Evolutionary conservation across 1,140 invertebrate genomes (phyloP).

Genomic region (Tetraneura akinire): DNA sequence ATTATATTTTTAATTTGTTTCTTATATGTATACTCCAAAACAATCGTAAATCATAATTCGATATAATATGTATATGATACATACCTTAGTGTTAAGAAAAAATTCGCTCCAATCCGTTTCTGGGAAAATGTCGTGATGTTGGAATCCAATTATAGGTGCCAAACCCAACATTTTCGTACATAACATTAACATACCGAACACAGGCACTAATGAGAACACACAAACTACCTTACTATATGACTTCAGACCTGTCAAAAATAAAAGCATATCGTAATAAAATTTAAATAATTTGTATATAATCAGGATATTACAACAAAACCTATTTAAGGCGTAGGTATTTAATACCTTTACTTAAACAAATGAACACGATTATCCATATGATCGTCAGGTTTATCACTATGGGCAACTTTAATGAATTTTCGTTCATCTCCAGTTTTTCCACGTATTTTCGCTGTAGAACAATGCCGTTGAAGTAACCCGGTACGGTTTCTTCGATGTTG

Average conservation of each 20-base stretch:
- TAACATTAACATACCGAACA: conserved; percentile 72
- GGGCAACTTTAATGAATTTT: conserved; percentile 79
- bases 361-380: conserved; percentile 87
- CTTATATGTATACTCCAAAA: too few species aligned
- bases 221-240: conserved; percentile 84
- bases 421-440: conserved; percentile 63
- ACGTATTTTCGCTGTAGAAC: conserved; percentile 74
- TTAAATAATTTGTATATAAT: conserved; percentile 18
- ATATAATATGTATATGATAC: too few species aligned
- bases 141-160: conserved; percentile 64
- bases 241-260: conserved; percentile 65
- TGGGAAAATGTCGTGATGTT: conserved; percentile 70
- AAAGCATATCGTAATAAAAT: conserved; percentile 17
- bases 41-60: too few species aligned
- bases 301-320: too few species aligned
- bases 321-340: too few species aligned
- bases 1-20: too few species aligned
- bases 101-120: conserved; percentile 80
- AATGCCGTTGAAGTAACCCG: conserved; percentile 80
- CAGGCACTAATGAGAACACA: conserved; percentile 71
- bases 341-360: conserved; percentile 83
- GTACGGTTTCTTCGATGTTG: conserved; percentile 74
- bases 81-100: conserved; percentile 76
- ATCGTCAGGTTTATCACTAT: conserved; percentile 85
- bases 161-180: conserved; percentile 74